Conservation (phyloP, 1,140 invertebrate species). For the Cepaea nemoralis region DNA sequence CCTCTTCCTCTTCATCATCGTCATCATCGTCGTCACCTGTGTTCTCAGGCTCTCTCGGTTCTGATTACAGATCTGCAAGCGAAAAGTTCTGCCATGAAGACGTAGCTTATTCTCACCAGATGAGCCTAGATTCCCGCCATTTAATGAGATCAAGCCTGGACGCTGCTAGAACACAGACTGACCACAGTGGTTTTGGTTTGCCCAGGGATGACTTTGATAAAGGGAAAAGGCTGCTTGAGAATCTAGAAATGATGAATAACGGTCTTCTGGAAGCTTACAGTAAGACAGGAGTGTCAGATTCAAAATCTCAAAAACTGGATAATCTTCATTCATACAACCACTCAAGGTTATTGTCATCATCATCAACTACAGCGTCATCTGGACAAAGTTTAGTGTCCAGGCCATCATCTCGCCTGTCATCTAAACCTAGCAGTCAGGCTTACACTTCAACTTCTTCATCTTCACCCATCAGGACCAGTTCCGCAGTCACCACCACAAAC, state of each 20-base stretch:
- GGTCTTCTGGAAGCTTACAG: slow-evolving; percentile 22
- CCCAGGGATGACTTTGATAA: slow-evolving; percentile 25
- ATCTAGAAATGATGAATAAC: slow-evolving; percentile 27
- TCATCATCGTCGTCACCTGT: slow-evolving; percentile 6
- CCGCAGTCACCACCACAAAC: background rate
- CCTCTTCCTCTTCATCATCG: background rate
- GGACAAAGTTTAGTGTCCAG: background rate
- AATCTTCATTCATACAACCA: slow-evolving; percentile 6
- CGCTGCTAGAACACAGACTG: slow-evolving; percentile 18
- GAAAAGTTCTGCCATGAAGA: slow-evolving; percentile 6
- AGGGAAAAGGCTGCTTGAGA: slow-evolving; percentile 27
- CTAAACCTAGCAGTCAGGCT: background rate
- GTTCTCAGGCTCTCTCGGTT: background rate
- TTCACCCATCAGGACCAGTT: background rate
- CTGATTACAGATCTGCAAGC: background rate
- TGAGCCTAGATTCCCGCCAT: slow-evolving; percentile 2
- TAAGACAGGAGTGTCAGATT: background rate
- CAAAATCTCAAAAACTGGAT: slow-evolving; percentile 9
- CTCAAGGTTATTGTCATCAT: background rate
- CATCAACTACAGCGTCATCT: background rate
- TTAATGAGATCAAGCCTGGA: slow-evolving; percentile 19
- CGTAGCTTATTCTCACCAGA: background rate
- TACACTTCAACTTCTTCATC: slow-evolving; percentile 20
- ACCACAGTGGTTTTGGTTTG: slow-evolving; percentile 16
- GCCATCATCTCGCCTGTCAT: slow-evolving; percentile 25